Percentiles rank a stretch among this genome's conserved stretches.
phyloP scores from a whole-genome alignment of 2,888 invertebrate species.

The Automeris io region DNA sequence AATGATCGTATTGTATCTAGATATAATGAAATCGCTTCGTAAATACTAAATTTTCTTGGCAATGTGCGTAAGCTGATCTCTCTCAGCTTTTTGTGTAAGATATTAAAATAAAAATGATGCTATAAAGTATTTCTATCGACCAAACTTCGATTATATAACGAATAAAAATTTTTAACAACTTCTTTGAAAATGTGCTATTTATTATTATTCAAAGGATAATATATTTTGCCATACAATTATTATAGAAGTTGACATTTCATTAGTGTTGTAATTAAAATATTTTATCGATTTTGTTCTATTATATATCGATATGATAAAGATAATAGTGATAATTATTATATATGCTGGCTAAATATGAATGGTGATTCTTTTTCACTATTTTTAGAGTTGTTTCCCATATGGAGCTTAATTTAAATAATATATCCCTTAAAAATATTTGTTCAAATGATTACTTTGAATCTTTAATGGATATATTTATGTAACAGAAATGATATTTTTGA shows the following conservation, averaged over 20 bases:
- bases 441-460: background rate
- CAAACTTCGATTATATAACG: background rate
- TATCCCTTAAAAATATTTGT: background rate
- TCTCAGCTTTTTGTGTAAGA: too few species aligned
- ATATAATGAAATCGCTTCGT: background rate
- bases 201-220: background rate
- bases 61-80: too few species aligned
- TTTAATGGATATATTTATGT: background rate
- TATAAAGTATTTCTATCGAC: background rate
- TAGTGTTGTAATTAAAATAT: too few species aligned
- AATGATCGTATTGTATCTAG: background rate
- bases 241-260: too few species aligned
- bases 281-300: too few species aligned
- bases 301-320: too few species aligned
- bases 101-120: background rate
- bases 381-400: too few species aligned
- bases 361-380: too few species aligned
- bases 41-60: background rate
- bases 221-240: too few species aligned
- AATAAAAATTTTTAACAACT: background rate
- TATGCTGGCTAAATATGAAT: too few species aligned
- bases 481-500: conserved; percentile 1
- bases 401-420: too few species aligned
- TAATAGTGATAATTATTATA: too few species aligned
- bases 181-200: background rate